phyloP scores from a whole-genome alignment of 64 coral and sea anemone species.

The Stichodactyla helianthus region DNA sequence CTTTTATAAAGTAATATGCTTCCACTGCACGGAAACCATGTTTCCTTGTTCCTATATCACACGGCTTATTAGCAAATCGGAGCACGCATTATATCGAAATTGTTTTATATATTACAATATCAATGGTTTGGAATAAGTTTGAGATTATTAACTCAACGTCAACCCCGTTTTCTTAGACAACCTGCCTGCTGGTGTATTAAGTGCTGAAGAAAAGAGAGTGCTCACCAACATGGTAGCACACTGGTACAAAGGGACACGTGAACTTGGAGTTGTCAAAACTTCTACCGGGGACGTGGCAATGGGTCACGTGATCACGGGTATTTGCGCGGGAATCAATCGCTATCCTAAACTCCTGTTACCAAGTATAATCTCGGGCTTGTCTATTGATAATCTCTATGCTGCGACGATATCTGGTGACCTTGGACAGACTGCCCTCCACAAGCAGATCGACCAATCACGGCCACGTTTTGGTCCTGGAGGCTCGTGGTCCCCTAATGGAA shows the following conservation, averaged over 20 bases:
- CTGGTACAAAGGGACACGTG: not conserved
- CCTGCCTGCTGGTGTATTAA: conserved; percentile 5
- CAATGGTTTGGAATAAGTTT: no score
- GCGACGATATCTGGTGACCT: conserved; percentile 65
- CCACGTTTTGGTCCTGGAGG: conserved; percentile 66
- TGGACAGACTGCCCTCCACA: conserved; percentile 43
- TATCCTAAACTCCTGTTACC: conserved; percentile 41
- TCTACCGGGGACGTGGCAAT: conserved; percentile 45
- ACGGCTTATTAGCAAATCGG: no score
- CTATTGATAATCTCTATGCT: conserved; percentile 73
- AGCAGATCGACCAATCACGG: conserved; percentile 28
- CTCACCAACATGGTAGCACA: conserved; percentile 51
- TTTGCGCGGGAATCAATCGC: conserved; percentile 62
- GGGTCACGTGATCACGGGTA: conserved; percentile 61
- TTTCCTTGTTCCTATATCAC: no score
- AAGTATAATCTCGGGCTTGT: not conserved
- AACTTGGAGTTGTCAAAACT: conserved; percentile 58
- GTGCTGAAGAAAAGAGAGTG: conserved; percentile 33
- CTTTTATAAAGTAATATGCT: no score
- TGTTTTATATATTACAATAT: no score
- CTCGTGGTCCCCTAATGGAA: conserved; percentile 33
- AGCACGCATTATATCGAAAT: no score
- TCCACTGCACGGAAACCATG: no score
- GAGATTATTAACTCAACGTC: no score
- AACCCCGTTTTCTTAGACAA: not conserved